These are phyloP conservation scores for Takifugu bimaculatus DNA, from an alignment of 2,113 vertebrate species.

Conservation along the genomic window DNA sequence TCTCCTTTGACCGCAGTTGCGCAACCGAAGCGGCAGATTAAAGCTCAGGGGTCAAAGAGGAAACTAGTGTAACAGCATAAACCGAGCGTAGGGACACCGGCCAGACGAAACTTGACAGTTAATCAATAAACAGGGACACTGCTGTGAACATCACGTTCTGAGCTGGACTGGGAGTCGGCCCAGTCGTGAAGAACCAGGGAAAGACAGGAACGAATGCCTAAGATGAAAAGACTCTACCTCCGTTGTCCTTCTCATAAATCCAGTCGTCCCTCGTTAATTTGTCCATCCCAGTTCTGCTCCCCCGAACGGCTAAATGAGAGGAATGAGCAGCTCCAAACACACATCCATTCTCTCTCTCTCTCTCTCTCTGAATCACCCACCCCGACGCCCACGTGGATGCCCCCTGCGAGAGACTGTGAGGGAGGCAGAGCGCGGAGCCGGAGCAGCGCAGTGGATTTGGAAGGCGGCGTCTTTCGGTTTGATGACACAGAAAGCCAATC, in stretches of 20 bases:
- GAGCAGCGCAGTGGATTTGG: too few species aligned
- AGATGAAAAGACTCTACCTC: constrained; percentile 67
- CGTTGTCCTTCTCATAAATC: constrained; percentile 80
- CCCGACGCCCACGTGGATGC: constrained; percentile 21
- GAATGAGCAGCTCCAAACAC: neutral
- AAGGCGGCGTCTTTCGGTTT: too few species aligned
- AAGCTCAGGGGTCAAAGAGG: too few species aligned
- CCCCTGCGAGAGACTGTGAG: constrained; percentile 18
- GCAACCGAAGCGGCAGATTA: too few species aligned
- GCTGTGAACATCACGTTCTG: too few species aligned
- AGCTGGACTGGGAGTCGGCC: too few species aligned
- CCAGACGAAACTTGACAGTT: too few species aligned
- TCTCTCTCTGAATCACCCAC: constrained; percentile 21
- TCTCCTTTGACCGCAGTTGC: too few species aligned
- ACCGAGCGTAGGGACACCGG: too few species aligned
- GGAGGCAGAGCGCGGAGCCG: constrained; percentile 18
- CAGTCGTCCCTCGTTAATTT: constrained; percentile 73
- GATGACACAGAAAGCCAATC: too few species aligned
- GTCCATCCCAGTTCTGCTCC: constrained; percentile 70
- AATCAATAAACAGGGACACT: too few species aligned
- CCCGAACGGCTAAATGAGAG: constrained; percentile 34
- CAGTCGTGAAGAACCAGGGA: neutral
- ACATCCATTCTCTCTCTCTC: neutral
- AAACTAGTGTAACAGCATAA: too few species aligned
- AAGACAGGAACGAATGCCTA: neutral